Conservation (phyloP, 2,113 vertebrate genomes). For the Pelmatolapia mariae region DNA sequence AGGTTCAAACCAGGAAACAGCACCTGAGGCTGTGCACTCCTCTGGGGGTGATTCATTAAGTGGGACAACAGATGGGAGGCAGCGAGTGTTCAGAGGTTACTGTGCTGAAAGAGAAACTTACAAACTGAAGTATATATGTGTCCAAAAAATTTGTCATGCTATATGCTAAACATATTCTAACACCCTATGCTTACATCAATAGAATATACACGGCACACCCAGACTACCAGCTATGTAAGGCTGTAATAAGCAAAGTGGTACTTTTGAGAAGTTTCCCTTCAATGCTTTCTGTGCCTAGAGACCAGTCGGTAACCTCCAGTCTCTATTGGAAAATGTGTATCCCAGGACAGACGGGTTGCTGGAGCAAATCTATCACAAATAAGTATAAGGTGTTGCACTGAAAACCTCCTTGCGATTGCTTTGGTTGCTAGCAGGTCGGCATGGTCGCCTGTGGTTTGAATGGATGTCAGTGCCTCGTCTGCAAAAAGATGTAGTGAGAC, state of each 20-base stretch:
- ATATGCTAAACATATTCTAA: background rate
- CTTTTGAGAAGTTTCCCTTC: background rate
- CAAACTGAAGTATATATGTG: background rate
- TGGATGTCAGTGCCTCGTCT: background rate
- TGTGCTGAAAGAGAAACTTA: background rate
- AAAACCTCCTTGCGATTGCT: background rate
- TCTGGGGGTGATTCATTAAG: background rate
- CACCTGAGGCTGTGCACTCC: background rate
- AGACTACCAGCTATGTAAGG: background rate
- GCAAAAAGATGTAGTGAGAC: background rate
- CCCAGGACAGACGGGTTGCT: background rate
- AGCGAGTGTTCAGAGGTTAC: background rate
- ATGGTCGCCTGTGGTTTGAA: background rate
- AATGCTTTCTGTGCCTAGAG: background rate
- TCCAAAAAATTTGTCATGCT: background rate
- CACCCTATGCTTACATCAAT: background rate
- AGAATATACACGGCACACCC: background rate
- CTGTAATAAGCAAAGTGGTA: background rate
- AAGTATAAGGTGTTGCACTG: background rate
- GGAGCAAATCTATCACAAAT: background rate
- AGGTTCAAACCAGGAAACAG: background rate
- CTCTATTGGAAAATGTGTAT: background rate
- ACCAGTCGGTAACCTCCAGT: background rate
- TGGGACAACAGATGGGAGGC: background rate
- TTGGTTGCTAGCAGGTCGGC: background rate